These are phyloP conservation scores for Caenorhabditis wallacei DNA, from an alignment of 2,888 invertebrate genomes.

Conservation along the genomic window DNA sequence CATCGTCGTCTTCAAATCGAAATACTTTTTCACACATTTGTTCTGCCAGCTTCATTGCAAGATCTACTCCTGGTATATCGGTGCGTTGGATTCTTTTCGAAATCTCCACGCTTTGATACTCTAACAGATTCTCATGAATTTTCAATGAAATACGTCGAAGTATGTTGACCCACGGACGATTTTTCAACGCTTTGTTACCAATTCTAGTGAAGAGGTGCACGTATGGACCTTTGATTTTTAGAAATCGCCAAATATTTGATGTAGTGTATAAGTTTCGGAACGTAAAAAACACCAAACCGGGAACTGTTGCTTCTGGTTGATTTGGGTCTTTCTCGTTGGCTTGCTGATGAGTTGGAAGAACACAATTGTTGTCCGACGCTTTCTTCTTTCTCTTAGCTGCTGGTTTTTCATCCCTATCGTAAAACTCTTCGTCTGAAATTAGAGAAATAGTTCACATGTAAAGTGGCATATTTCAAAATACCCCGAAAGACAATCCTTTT, in stretches of 20 bases:
- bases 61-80: background rate
- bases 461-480: too few species aligned
- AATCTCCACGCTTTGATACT: background rate
- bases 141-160: background rate
- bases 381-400: too few species aligned
- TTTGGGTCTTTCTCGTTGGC: too few species aligned
- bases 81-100: background rate
- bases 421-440: too few species aligned
- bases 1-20: background rate
- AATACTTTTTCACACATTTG: conserved; percentile 9
- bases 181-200: background rate
- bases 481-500: too few species aligned
- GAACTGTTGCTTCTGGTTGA: too few species aligned
- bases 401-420: too few species aligned
- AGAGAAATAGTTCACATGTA: too few species aligned
- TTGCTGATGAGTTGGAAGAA: too few species aligned
- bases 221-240: background rate
- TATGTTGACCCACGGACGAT: background rate
- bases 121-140: background rate
- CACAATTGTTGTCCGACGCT: too few species aligned
- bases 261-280: too few species aligned
- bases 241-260: background rate
- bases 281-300: too few species aligned
- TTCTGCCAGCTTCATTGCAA: background rate
- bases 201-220: background rate